phyloP scores from a whole-genome alignment of 2,888 invertebrate species.

The Unio pictorum region DNA sequence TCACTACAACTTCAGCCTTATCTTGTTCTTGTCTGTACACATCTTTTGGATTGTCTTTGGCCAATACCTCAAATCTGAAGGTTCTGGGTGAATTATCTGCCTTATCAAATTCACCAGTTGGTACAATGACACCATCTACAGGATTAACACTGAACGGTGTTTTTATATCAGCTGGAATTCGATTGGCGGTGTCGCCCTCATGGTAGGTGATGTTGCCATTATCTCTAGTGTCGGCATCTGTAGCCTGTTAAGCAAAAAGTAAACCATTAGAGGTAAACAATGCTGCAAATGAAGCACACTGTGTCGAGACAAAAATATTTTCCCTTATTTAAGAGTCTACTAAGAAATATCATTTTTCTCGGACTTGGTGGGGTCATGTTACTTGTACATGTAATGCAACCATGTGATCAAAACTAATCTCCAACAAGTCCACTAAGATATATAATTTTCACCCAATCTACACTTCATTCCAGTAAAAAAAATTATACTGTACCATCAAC shows the following conservation, averaged over 20 bases:
- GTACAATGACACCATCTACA: slow-evolving; percentile 21
- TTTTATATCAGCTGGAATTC: slow-evolving; percentile 75
- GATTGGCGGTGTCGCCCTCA: slow-evolving; percentile 53
- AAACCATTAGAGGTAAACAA: neutral
- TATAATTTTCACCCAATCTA: no score
- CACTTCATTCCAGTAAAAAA: no score
- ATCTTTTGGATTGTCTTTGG: slow-evolving; percentile 40
- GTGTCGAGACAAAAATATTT: neutral
- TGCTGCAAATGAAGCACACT: no score
- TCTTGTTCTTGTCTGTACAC: slow-evolving; percentile 20
- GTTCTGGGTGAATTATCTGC: slow-evolving; percentile 8
- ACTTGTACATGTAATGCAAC: neutral
- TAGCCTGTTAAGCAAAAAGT: slow-evolving; percentile 76
- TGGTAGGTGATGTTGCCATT: slow-evolving; percentile 84
- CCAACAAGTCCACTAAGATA: no score
- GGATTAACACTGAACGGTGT: slow-evolving; percentile 26
- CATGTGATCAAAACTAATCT: no score
- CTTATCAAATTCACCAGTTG: slow-evolving; percentile 19
- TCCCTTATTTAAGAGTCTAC: neutral
- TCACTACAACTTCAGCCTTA: slow-evolving; percentile 42
- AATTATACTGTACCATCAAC: no score
- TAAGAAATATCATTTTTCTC: neutral
- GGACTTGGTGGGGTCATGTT: neutral
- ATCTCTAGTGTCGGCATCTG: slow-evolving; percentile 88
- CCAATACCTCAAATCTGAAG: slow-evolving; percentile 37